Percentiles rank a stretch among this genome's conserved stretches.
Evolutionary conservation across 1,140 invertebrate species (phyloP).

Genomic region (Pogonognathellus flavescens): DNA sequence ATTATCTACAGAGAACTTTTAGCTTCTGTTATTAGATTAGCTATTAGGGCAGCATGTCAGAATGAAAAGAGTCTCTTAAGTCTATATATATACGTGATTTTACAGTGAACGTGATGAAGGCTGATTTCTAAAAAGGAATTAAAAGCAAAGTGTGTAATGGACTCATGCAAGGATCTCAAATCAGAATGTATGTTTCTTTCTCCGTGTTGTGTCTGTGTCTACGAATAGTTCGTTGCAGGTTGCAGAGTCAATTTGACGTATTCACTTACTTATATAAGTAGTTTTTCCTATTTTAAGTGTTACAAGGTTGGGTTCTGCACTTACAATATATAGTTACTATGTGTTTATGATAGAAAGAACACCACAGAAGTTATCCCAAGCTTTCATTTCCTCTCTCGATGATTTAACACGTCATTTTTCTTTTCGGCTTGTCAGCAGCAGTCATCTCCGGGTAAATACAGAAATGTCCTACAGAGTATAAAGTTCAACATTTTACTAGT

Average conservation of each 20-base stretch:
- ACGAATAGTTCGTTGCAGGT: neutral
- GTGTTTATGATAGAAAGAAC: neutral
- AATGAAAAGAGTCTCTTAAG: neutral
- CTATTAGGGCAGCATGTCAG: neutral
- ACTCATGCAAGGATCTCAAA: neutral
- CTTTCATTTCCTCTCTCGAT: conserved; percentile 8
- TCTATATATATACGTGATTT: neutral
- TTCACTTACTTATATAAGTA: neutral
- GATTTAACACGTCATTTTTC: conserved; percentile 26
- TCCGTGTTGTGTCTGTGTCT: neutral
- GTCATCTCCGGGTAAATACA: neutral
- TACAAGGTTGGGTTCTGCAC: neutral
- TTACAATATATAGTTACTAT: too few relatives aligned
- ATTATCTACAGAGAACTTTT: neutral
- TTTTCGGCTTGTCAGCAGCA: conserved; percentile 10
- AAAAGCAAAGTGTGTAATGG: neutral
- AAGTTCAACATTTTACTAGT: too few relatives aligned
- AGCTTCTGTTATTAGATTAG: conserved; percentile 19
- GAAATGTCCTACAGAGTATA: too few relatives aligned
- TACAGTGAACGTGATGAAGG: neutral
- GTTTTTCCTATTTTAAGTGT: neutral
- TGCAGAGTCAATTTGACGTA: neutral
- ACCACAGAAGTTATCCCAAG: neutral
- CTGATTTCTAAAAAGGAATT: neutral
- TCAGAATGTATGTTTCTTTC: neutral